These are phyloP conservation scores for Saccopteryx leptura DNA, from an alignment of 2,113 vertebrate genomes.

Conservation along the genomic window DNA sequence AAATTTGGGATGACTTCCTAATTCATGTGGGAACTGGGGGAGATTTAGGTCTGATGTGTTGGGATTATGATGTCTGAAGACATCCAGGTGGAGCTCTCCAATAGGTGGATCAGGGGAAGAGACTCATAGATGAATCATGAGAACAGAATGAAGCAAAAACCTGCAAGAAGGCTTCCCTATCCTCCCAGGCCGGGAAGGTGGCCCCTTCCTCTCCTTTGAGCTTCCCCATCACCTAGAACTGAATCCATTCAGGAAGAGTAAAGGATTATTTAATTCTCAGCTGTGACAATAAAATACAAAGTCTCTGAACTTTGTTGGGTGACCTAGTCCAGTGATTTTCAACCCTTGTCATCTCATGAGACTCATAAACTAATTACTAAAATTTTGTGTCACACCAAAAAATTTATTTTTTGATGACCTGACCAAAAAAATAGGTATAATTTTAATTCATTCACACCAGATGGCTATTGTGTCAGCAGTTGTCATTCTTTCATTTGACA, in stretches of 20 bases:
- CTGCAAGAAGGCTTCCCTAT: neutral
- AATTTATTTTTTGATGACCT: neutral
- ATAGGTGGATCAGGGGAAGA: neutral
- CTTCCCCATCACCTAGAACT: neutral
- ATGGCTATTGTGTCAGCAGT: neutral
- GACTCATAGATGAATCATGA: neutral
- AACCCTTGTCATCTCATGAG: neutral
- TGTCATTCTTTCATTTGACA: too few relatives aligned
- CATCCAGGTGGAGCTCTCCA: neutral
- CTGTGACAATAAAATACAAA: neutral
- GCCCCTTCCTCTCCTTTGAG: neutral
- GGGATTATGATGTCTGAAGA: neutral
- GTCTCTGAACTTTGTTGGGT: neutral
- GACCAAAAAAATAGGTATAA: neutral
- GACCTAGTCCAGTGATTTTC: neutral
- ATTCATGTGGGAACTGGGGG: neutral
- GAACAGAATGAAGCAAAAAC: neutral
- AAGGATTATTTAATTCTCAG: conserved; percentile 26
- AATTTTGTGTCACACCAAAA: neutral
- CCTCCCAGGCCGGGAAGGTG: neutral
- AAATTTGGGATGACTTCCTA: neutral
- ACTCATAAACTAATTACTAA: neutral
- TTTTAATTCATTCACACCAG: neutral
- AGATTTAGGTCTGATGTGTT: neutral
- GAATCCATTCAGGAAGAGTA: neutral